Percentiles rank a stretch among this genome's conserved stretches.
phyloP scores from a whole-genome alignment of 1,140 invertebrate genomes.

The Caenorhabditis briggsae region DNA sequence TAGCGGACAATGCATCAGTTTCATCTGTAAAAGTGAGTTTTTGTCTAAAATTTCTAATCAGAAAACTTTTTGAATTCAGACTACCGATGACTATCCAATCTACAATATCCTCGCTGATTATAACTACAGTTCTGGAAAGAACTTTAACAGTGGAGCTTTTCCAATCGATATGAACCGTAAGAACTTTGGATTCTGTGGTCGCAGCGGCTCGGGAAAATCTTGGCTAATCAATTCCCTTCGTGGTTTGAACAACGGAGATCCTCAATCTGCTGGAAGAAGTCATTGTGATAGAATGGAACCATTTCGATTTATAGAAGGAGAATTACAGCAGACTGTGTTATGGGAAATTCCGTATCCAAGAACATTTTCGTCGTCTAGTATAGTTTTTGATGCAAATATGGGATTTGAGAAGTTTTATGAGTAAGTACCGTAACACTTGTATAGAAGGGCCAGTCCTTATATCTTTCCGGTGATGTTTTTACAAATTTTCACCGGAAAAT shows the following conservation, averaged over 20 bases:
- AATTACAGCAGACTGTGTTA: conserved; percentile 58
- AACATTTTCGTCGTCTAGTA: conserved; percentile 51
- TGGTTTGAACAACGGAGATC: conserved; percentile 57
- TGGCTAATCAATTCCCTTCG: conserved; percentile 60
- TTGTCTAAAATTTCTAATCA: no score
- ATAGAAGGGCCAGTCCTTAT: no score
- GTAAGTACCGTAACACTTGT: conserved; percentile 7
- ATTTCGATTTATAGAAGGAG: conserved; percentile 63
- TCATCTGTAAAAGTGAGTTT: conserved; percentile 15
- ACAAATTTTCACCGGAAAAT: no score
- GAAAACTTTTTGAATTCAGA: no score
- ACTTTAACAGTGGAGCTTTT: conserved; percentile 57
- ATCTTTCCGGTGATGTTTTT: no score
- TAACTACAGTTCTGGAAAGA: conserved; percentile 56
- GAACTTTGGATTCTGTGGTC: conserved; percentile 59
- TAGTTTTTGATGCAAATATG: conserved; percentile 64
- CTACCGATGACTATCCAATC: conserved; percentile 56
- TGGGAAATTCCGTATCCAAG: conserved; percentile 63
- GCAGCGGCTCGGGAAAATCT: conserved; percentile 59
- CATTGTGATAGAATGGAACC: conserved; percentile 59
- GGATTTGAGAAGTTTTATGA: conserved; percentile 62
- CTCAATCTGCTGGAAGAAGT: conserved; percentile 60
- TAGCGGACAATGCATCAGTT: not conserved
- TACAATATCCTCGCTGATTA: conserved; percentile 60
- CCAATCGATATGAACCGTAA: conserved; percentile 57